These are phyloP conservation scores for Budorcas taxicolor DNA, from an alignment of 2,113 vertebrate genomes.

Conservation along the genomic window DNA sequence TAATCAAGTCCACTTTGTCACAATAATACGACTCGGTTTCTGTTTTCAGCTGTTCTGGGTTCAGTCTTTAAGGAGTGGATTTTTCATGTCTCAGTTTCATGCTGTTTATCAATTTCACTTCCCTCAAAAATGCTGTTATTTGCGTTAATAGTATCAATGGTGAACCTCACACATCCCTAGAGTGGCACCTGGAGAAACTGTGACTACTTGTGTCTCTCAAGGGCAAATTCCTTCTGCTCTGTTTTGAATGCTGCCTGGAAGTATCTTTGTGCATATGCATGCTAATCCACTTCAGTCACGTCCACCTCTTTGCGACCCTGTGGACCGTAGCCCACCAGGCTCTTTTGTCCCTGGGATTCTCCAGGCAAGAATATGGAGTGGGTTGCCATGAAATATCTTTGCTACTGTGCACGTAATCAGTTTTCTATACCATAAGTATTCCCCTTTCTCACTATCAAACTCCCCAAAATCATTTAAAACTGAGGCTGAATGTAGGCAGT, in stretches of 20 bases:
- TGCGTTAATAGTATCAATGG: background rate
- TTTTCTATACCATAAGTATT: background rate
- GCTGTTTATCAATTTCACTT: background rate
- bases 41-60: background rate
- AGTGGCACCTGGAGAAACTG: background rate
- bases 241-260: background rate
- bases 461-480: background rate
- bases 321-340: background rate
- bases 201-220: background rate
- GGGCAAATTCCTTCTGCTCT: background rate
- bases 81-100: background rate
- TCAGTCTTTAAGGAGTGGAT: background rate
- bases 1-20: background rate
- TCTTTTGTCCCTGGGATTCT: background rate
- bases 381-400: background rate
- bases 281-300: background rate
- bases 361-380: background rate
- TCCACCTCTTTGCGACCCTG: background rate
- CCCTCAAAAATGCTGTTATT: background rate
- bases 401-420: background rate
- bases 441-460: background rate
- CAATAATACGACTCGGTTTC: background rate
- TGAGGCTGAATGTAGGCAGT: background rate
- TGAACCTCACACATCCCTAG: background rate
- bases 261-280: background rate